Conservation (phyloP, 2,888 invertebrate genomes). For the Reticulitermes lucifugus region DNA sequence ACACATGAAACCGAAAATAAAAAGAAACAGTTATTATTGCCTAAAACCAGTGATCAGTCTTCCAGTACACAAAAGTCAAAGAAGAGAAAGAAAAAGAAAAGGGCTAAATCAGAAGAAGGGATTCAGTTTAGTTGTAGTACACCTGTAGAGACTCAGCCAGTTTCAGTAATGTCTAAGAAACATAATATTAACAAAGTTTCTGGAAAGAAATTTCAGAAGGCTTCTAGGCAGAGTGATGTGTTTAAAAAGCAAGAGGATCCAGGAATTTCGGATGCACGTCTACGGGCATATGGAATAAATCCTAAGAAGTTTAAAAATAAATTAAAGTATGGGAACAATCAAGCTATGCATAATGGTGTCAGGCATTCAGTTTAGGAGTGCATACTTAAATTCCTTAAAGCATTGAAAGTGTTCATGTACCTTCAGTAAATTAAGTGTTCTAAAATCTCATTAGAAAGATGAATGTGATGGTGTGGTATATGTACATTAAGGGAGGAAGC, state of each 20-base stretch:
- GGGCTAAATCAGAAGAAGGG: slow-evolving; percentile 56
- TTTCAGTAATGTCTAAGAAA: no score
- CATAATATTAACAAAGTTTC: no score
- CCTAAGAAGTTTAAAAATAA: slow-evolving; percentile 88
- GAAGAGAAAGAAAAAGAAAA: slow-evolving; percentile 53
- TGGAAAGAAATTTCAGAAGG: neutral
- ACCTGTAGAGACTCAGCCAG: no score
- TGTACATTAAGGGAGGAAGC: no score
- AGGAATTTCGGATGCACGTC: slow-evolving; percentile 78
- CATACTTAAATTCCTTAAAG: no score
- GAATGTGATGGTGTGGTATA: no score
- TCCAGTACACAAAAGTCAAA: neutral
- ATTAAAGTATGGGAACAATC: slow-evolving; percentile 70
- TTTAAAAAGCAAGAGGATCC: neutral
- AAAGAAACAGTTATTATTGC: no score
- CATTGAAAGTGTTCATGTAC: no score
- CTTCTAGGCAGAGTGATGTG: neutral
- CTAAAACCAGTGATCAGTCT: slow-evolving; percentile 48
- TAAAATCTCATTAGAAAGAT: no score
- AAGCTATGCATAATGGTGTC: neutral
- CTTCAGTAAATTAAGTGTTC: no score
- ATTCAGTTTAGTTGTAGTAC: slow-evolving; percentile 12
- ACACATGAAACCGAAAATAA: neutral
- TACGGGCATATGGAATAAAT: slow-evolving; percentile 92
- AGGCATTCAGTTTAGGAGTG: neutral